Evolutionary conservation across 2,888 invertebrate species (phyloP).

Genomic region (Diarsia dahlii): DNA sequence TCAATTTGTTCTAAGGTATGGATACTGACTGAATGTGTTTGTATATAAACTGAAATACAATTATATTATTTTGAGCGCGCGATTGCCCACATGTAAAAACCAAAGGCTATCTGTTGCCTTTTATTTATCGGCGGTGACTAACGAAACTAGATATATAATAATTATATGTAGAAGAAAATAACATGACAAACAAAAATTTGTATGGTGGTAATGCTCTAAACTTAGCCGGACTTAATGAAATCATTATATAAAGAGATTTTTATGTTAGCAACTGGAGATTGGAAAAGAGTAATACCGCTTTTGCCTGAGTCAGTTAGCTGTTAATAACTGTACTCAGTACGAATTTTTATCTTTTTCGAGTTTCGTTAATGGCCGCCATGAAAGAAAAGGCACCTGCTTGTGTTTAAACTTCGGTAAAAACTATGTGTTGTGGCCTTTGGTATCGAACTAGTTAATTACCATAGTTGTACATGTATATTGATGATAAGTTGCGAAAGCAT

Average conservation of each 20-base stretch:
- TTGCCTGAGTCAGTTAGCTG: not conserved
- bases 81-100: not conserved
- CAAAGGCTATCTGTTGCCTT: not conserved
- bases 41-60: not conserved
- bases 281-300: not conserved
- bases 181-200: not conserved
- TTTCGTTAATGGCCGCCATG: not conserved
- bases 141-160: not conserved
- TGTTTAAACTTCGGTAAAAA: not conserved
- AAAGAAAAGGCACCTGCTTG: not conserved
- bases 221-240: not conserved
- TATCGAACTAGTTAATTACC: not conserved
- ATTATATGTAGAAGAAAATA: not conserved
- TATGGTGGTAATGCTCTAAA: not conserved
- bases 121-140: not conserved
- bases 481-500: not conserved
- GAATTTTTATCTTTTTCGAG: not conserved
- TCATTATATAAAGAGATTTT: not conserved
- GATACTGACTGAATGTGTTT: not conserved
- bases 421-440: not conserved
- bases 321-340: not conserved
- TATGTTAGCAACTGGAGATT: not conserved
- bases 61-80: not conserved
- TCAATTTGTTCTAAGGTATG: too few relatives aligned
- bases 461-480: not conserved